Evolutionary conservation across 1,140 invertebrate species (phyloP), one percentile per base, ranked within the genome.

Genomic region (Mylabris phalerata): DNA sequence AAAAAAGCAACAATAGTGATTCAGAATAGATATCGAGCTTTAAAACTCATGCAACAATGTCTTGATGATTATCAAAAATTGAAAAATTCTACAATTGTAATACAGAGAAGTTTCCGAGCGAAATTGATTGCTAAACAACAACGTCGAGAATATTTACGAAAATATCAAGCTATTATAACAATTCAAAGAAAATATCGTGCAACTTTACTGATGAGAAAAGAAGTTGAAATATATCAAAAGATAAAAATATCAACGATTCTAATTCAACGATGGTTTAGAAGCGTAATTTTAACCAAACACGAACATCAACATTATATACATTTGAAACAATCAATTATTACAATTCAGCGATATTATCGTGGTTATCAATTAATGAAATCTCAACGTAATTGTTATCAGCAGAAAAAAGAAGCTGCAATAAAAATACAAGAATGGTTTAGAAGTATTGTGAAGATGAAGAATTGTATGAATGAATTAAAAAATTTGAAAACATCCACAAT

Each of bases 81-180:
- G 5, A 72, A 69, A 57, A 61, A 67, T 3, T 69, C 75, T 7
- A 71, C 70, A 19, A 62, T 73, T 9, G 46, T 60, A 2, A 70
- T 85, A 41, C 82, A 85, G 67, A 67, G 41, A 2, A 72, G 72
- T 61, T 78, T 73, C 58, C 76, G 70, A 68, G 67, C 73, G 7
- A 66, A 69, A 32, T 66, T 68, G 47, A 13, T 63, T 3, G 73
- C 67, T 5, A 68, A 71, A 51, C 39, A 74, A 2, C 7, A 62
- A 19, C 38, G 61, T 58, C 47, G 26, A n/a, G 19, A 64, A 41
- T 73, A 64, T 62, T 45, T 63, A 26, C 13, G 38, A n/a, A 42
- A 42, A 42, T 42, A 32, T 7, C 32, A 7, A 7, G 32, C 32
- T 32, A 32, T 19, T 19, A 19, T 19, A 19, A 19, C 19, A 19